Evolutionary conservation across 1,140 invertebrate species (phyloP).

Genomic region (Gerris buenoi): DNA sequence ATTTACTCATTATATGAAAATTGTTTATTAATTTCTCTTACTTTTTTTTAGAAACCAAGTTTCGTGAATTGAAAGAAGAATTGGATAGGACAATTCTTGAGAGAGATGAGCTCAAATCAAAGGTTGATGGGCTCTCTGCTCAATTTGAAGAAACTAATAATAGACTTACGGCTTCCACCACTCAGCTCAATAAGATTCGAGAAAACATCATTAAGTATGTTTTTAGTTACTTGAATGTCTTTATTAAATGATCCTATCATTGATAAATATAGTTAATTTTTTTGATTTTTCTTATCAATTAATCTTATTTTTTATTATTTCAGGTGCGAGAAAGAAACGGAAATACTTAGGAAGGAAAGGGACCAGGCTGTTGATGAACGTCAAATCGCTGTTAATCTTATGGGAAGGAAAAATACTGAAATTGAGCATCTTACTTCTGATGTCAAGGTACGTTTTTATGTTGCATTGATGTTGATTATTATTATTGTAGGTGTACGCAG

Average conservation of each 20-base stretch:
- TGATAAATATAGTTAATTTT: constrained; percentile 19
- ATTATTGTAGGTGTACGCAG: too few relatives aligned
- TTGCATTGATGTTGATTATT: too few relatives aligned
- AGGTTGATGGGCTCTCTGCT: constrained; percentile 43
- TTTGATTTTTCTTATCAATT: constrained; percentile 9
- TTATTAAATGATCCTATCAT: not conserved
- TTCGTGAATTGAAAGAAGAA: constrained; percentile 32
- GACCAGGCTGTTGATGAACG: constrained; percentile 51
- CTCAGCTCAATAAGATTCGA: constrained; percentile 44
- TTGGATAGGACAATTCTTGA: constrained; percentile 30
- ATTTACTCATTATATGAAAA: too few relatives aligned
- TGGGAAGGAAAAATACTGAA: constrained; percentile 51
- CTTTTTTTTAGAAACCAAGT: constrained; percentile 47
- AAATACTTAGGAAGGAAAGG: constrained; percentile 39
- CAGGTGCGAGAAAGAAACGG: constrained; percentile 36
- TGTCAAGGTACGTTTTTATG: constrained; percentile 31
- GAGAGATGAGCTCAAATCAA: constrained; percentile 37
- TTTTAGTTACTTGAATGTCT: not conserved
- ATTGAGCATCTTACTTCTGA: constrained; percentile 48
- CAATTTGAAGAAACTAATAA: constrained; percentile 45
- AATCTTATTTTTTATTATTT: too few relatives aligned
- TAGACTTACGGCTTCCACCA: constrained; percentile 40
- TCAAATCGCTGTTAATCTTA: constrained; percentile 47
- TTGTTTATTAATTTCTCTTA: too few relatives aligned
- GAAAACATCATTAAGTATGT: constrained; percentile 34